phyloP scores from a whole-genome alignment of 2,113 vertebrate genomes.

The Ptilonorhynchus violaceus region DNA sequence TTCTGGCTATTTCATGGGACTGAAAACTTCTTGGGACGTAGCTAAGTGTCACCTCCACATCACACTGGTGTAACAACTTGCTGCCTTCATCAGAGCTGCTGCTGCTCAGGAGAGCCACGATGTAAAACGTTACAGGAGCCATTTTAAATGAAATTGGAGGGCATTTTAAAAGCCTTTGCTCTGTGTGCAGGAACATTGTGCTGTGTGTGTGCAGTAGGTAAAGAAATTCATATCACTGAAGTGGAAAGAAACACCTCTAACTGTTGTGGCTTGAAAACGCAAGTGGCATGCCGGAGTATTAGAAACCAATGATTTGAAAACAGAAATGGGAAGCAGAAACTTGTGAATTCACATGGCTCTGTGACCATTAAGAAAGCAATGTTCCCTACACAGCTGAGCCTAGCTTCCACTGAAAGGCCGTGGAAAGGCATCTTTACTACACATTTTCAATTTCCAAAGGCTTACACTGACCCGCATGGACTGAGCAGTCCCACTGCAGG shows the following conservation, averaged over 20 bases:
- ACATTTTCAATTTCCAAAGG: not conserved
- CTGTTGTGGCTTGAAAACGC: not conserved
- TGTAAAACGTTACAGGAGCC: not conserved
- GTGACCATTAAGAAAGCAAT: not conserved
- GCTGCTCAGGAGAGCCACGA: not conserved
- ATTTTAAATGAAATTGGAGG: not conserved
- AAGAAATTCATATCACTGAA: not conserved
- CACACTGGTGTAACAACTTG: rapidly evolving
- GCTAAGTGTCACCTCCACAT: not conserved
- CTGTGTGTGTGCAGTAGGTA: not conserved
- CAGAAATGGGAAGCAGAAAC: not conserved
- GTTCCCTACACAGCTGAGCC: not conserved
- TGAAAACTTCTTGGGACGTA: not conserved
- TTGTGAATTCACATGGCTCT: not conserved
- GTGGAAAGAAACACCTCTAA: not conserved
- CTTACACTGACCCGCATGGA: not conserved
- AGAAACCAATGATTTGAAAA: not conserved
- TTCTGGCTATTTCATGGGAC: not conserved
- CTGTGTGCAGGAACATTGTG: not conserved
- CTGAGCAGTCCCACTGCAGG: not conserved
- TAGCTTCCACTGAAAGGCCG: not conserved
- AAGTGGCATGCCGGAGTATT: not conserved
- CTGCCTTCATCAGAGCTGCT: not conserved
- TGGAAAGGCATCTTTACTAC: not conserved
- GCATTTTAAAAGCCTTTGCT: not conserved